Base-by-base conservation (phyloP, 2,888 invertebrate genomes). In the Cheilosia urbana region DNA sequence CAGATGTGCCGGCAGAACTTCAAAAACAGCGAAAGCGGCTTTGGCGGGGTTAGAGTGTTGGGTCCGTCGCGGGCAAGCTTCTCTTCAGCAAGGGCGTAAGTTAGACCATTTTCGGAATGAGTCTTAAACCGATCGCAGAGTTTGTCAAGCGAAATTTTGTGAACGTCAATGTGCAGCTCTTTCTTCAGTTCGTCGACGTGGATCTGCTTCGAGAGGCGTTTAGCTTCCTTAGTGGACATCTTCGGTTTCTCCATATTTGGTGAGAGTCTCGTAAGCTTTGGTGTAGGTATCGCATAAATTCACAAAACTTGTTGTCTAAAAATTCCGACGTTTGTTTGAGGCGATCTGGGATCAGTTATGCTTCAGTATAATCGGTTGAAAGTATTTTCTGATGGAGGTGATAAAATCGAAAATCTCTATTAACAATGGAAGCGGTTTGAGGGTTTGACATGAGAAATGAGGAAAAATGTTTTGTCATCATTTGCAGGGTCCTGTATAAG, bases 81-180 rank as follows among this genome's bases (percentile, higher is more conserved):
- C 58, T 93, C 92, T 2, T 93, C 92, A 0, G 96, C 97, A 88
- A 93, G 93, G 4, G 91, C 91, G 45, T 92, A 91, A 0, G 94
- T 94, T 85, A 97, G 90, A n/a, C 97, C 97, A 87, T 91, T 4
- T 9, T 30, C 97, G 89, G 97, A 96, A 93, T 98, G 96, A 92
- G 98, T 97, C 91, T 96, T 96, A 94, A 98, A 96, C 93, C 98
- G 95, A 93, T 96, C 95, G 93, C 97, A 97, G 88, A 99, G 94
- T 93, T 98, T 98, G 92, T 98, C 98, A 87, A 98, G 95, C 89
- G 97, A 95, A 92, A 99, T 96, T 47, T 77, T 80, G 45, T 88
- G 88, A 11, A 63, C 76, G 66, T 88, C 88, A 11, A 81, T 82
- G n/a, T 82, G 79, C 0, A 88, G 13, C 24, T 88, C 88, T 21